Evolutionary conservation across 2,797 vertebrate species (phyloP), one percentile per base, ranked within the genome.

Genomic region (Holocentrus rufus): DNA sequence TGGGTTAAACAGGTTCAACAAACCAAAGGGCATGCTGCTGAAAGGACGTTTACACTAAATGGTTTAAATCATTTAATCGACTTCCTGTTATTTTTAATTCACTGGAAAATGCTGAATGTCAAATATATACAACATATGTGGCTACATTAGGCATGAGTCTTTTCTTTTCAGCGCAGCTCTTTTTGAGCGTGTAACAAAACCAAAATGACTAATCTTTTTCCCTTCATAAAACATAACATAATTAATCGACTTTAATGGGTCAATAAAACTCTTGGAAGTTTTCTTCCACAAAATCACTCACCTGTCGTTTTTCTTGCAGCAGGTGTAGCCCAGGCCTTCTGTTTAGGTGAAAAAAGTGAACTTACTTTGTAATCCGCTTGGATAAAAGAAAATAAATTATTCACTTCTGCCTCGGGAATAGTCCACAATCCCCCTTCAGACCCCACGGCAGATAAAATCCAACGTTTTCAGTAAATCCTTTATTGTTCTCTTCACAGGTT

Each of bases 401-500:
- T n/a, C 6, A 5, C 8, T 20, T 27, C 13, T 65, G 20, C 15
- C 25, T 39, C 31, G 7, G 36, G 18, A 30, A 46, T 9, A 42
- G 2, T 1, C 23, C 31, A 44, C 9, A 55, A 52, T 0, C 25
- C 31, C 1, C 7, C 39, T 44, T 53, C 13, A 27, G 59, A 75
- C 42, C 17, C 36, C 64, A 57, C 25, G 20, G 4, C 13, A 14
- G 72, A 70, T 74, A n/a, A 73, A 82, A 86, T 86, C 68, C 69
- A 34, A 65, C 47, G 66, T 77, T 52, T 79, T 55, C 59, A 64
- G 57, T 85, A 72, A 83, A 80, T 87, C 79, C 70, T 23, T 66
- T n/a, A 30, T 65, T 68, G 52, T 64, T 77, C 65, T 79, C 55
- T 77, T 72, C 83, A 61, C 90, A 91, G 91, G 91, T 92, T 89